Conservation (phyloP, 2,797 vertebrate species). For the Dicrostonyx torquatus region DNA sequence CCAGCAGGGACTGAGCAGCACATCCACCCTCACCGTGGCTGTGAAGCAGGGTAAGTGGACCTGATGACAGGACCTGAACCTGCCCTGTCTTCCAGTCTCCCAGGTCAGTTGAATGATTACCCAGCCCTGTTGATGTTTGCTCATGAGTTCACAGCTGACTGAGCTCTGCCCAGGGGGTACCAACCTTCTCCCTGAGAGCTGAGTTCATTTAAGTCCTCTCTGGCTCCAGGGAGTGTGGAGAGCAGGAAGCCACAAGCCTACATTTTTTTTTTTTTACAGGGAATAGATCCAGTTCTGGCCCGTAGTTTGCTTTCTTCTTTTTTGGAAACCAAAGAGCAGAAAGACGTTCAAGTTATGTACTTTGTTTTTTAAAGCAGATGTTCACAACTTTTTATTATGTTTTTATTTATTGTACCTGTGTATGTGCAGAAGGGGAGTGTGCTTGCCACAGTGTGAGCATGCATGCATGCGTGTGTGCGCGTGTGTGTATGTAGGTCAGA, state of each 20-base stretch:
- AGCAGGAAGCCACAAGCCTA: neutral
- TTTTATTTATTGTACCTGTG: neutral
- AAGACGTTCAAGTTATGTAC: neutral
- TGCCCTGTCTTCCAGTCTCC: neutral
- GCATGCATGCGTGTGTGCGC: neutral
- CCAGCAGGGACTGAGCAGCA: slow-evolving; percentile 90
- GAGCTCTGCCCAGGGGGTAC: neutral
- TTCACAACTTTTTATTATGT: neutral
- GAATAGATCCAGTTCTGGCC: neutral
- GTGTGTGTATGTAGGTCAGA: neutral
- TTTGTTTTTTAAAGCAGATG: neutral
- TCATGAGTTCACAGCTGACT: neutral
- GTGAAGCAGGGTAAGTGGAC: slow-evolving; percentile 90
- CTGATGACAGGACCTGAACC: no score
- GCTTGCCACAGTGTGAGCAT: neutral
- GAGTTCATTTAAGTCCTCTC: neutral
- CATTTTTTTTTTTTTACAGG: neutral
- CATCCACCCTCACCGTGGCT: slow-evolving; percentile 85
- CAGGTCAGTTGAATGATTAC: neutral
- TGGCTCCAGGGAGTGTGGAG: neutral
- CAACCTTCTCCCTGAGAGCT: neutral
- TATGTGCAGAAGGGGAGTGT: neutral
- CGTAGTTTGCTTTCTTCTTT: neutral
- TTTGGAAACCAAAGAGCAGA: neutral
- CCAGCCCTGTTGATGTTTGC: fast-evolving